Evolutionary conservation across 2,888 invertebrate species (phyloP).

Genomic region (Halictus quadricinctus): DNA sequence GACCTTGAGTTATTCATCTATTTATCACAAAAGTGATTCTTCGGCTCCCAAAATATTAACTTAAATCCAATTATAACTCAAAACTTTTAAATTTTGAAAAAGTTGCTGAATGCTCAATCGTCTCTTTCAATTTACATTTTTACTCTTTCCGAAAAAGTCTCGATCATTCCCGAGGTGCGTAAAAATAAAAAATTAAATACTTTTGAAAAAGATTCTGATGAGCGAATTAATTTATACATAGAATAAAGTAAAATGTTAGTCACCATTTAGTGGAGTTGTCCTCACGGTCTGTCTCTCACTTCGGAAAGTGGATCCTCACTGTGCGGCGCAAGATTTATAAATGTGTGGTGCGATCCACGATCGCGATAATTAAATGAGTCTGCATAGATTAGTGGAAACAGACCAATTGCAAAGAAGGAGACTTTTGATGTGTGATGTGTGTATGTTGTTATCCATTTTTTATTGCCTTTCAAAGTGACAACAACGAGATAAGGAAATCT

Average conservation of each 20-base stretch:
- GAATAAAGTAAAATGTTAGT: neutral
- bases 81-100: neutral
- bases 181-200: neutral
- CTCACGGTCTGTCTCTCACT: neutral
- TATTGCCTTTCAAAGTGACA: neutral
- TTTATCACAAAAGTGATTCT: no score
- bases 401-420: no score
- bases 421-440: neutral
- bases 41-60: no score
- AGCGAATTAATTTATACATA: neutral
- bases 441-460: neutral
- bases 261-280: neutral
- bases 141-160: no score
- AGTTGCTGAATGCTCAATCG: neutral
- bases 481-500: neutral
- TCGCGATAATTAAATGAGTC: neutral
- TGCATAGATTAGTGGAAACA: neutral
- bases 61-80: neutral
- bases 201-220: neutral
- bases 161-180: neutral
- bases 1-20: no score
- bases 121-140: no score
- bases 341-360: neutral
- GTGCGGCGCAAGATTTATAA: neutral
- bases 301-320: neutral